phyloP scores from a whole-genome alignment of 2,888 invertebrate genomes.

The Chrysodeixis includens region DNA sequence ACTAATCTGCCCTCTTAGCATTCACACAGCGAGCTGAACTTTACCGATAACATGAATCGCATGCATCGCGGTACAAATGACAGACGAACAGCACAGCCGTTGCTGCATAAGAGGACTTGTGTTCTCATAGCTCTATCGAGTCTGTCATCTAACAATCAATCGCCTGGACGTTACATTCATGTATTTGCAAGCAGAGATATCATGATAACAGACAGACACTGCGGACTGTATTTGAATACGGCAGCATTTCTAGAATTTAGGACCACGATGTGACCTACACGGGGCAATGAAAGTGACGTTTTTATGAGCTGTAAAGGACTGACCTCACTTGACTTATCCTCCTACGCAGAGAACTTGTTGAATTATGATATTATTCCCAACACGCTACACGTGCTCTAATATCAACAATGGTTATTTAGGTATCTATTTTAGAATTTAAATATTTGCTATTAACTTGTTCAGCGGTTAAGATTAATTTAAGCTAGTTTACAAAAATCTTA shows the following conservation, averaged over 20 bases:
- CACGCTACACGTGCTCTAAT: slow-evolving; percentile 28
- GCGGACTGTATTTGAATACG: slow-evolving; percentile 13
- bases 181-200: slow-evolving; percentile 23
- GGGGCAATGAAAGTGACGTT: slow-evolving; percentile 40
- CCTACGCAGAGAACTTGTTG: slow-evolving; percentile 34
- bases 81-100: slow-evolving; percentile 49
- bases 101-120: slow-evolving; percentile 36
- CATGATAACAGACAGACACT: slow-evolving; percentile 26
- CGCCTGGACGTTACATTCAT: slow-evolving; percentile 28
- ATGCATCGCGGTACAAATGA: slow-evolving; percentile 61
- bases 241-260: slow-evolving; percentile 10
- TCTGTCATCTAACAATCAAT: slow-evolving; percentile 36
- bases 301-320: slow-evolving; percentile 48
- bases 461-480: slow-evolving; percentile 43
- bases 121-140: slow-evolving; percentile 38
- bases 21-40: slow-evolving; percentile 72
- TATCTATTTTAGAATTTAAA: slow-evolving; percentile 39
- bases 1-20: slow-evolving; percentile 81
- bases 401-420: slow-evolving; percentile 46
- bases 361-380: slow-evolving; percentile 31
- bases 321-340: slow-evolving; percentile 39
- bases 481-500: slow-evolving; percentile 43
- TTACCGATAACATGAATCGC: slow-evolving; percentile 74
- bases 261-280: slow-evolving; percentile 35
- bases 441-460: slow-evolving; percentile 50